phyloP scores from a whole-genome alignment of 2,113 vertebrate species.

The human region GRCh38 chr20:25321001-25321500 shows the following conservation, averaged over 20 bases:
- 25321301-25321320: background rate
- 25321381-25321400: background rate
- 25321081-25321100: background rate
- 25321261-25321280: background rate
- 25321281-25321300: background rate
- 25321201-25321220: background rate
- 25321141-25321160: background rate
- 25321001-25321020: conserved; percentile 30
- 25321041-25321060: background rate
- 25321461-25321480: background rate
- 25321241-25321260: background rate
- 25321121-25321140: background rate
- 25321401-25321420: background rate
- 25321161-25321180: background rate
- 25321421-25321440: background rate
- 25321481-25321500: background rate
- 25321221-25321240: background rate
- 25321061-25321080: background rate
- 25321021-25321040: background rate
- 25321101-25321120: conserved; percentile 16
- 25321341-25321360: too few species aligned
- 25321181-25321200: background rate
- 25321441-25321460: background rate
- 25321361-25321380: too few species aligned
- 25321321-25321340: background rate